Conservation (phyloP, 1,140 invertebrate species). For the Trichonephila inaurata region DNA sequence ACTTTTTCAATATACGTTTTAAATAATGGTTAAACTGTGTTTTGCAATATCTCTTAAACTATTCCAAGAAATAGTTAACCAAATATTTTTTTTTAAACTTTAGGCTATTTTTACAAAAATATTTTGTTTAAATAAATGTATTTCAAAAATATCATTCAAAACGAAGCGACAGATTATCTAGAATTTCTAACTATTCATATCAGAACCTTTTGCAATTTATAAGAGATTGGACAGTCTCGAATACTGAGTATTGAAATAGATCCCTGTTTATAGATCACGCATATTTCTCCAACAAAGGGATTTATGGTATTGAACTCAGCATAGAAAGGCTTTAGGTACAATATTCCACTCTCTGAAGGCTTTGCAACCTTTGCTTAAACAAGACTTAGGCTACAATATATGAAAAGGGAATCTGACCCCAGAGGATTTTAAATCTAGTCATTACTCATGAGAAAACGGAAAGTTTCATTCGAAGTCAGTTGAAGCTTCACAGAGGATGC, state of each 20-base stretch:
- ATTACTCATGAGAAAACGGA: slow-evolving; percentile 17
- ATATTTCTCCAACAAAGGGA: background rate
- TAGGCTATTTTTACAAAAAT: background rate
- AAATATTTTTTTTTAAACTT: background rate
- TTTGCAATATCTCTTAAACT: background rate
- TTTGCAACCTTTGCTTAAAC: slow-evolving; percentile 9
- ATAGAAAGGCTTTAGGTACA: background rate
- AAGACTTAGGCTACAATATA: background rate
- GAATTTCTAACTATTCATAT: background rate
- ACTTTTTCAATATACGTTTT: background rate
- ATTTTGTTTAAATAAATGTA: background rate
- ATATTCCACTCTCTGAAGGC: background rate
- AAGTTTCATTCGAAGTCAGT: background rate
- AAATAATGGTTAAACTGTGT: background rate
- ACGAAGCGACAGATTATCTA: background rate
- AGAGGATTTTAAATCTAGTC: background rate
- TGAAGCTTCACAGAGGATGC: too few species aligned
- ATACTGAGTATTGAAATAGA: background rate
- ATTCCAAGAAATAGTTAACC: background rate
- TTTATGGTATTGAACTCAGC: background rate
- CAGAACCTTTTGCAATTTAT: background rate
- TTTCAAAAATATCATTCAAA: background rate
- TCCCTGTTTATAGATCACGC: background rate
- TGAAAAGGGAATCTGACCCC: background rate
- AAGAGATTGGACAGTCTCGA: background rate